Conservation (phyloP, 2,888 invertebrate genomes). For the Ceriagrion tenellum region DNA sequence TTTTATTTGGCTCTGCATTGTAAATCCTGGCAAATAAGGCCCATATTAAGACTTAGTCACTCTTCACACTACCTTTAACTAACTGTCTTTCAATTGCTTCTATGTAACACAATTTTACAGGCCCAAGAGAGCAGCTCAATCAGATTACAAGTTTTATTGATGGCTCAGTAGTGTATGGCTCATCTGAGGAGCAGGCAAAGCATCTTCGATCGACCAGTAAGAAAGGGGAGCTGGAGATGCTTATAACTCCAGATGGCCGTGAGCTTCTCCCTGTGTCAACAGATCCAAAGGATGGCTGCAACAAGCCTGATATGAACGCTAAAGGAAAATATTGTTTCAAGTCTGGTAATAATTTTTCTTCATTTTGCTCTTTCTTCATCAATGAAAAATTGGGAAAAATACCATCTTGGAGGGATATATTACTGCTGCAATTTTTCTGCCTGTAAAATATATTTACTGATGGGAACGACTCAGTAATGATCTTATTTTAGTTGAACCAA, state of each 20-base stretch:
- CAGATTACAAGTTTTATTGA: constrained; percentile 93
- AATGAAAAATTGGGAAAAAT: too few species aligned
- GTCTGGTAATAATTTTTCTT: constrained; percentile 79
- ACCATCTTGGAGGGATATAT: too few species aligned
- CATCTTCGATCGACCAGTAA: constrained; percentile 75
- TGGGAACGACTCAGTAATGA: too few species aligned
- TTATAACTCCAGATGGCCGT: constrained; percentile 82
- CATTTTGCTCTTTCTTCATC: too few species aligned
- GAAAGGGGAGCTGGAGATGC: constrained; percentile 84
- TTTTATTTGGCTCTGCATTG: too few species aligned
- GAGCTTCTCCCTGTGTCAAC: constrained; percentile 83
- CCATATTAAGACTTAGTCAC: too few species aligned
- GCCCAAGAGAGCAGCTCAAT: constrained; percentile 84
- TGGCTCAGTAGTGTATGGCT: constrained; percentile 90
- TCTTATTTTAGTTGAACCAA: too few species aligned
- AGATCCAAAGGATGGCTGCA: constrained; percentile 88
- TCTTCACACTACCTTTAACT: too few species aligned
- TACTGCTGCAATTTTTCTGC: too few species aligned
- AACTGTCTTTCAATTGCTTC: not conserved
- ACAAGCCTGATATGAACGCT: constrained; percentile 83
- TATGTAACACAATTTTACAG: constrained; percentile 74
- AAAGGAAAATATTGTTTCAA: constrained; percentile 90
- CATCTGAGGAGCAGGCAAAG: constrained; percentile 77
- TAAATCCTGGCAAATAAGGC: too few species aligned
- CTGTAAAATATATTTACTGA: too few species aligned